phyloP scores from a whole-genome alignment of 2,113 vertebrate genomes.

The Leucosticte australis region DNA sequence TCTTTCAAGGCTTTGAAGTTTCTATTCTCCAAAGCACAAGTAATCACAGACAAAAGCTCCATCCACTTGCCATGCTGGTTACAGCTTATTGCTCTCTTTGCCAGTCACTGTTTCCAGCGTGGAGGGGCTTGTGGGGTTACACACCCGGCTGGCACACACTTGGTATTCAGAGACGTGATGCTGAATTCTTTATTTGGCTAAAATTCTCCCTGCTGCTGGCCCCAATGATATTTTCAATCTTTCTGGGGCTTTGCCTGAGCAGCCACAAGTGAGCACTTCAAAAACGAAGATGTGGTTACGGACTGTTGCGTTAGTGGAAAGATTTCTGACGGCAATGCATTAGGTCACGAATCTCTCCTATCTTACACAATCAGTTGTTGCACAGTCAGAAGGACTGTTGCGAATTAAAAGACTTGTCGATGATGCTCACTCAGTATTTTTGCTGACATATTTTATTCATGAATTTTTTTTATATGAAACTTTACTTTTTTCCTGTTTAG shows the following conservation, averaged over 20 bases:
- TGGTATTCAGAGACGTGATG: background rate
- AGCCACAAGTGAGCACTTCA: background rate
- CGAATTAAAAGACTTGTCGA: background rate
- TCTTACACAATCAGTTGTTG: background rate
- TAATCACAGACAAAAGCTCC: constrained; percentile 10
- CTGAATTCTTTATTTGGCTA: background rate
- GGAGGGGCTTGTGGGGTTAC: background rate
- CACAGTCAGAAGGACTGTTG: background rate
- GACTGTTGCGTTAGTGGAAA: background rate
- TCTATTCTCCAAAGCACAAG: constrained; percentile 22
- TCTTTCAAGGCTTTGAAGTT: constrained; percentile 32
- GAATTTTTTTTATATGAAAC: background rate
- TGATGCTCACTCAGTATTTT: background rate
- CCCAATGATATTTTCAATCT: background rate
- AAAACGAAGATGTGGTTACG: background rate
- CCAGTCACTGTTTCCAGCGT: background rate
- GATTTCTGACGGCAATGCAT: background rate
- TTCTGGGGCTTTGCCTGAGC: background rate
- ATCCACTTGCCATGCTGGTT: background rate
- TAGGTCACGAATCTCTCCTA: background rate
- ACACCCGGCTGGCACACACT: background rate
- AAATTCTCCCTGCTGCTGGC: background rate
- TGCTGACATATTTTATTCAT: background rate
- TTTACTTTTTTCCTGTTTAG: background rate
- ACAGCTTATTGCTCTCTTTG: background rate